These are phyloP conservation scores for Protophormia terraenovae DNA, from an alignment of 2,888 invertebrate species.

Conservation along the genomic window DNA sequence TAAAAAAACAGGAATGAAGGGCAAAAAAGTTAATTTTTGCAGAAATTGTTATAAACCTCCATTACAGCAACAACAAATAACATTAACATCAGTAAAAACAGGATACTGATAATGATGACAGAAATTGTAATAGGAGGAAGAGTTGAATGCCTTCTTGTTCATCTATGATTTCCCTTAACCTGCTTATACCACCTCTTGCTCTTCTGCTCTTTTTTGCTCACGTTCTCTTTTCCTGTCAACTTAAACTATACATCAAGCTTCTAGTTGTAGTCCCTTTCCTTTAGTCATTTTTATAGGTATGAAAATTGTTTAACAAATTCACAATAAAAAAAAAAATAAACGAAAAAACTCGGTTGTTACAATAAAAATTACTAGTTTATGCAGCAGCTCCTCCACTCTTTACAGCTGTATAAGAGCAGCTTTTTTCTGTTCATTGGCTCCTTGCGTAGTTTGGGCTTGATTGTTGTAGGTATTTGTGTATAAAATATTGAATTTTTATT, in stretches of 20 bases:
- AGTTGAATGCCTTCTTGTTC: conserved; percentile 53
- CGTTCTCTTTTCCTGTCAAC: background rate
- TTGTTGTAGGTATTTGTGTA: background rate
- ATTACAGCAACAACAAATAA: background rate
- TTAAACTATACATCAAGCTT: background rate
- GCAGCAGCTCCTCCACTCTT: conserved; percentile 18
- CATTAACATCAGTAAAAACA: conserved; percentile 26
- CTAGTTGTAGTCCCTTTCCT: background rate
- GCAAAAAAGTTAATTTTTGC: conserved; percentile 57
- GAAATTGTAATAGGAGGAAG: conserved; percentile 49
- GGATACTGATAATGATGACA: conserved; percentile 60
- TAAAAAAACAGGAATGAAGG: no score
- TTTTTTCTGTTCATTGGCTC: background rate
- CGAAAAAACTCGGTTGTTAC: conserved; percentile 35
- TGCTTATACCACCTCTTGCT: background rate
- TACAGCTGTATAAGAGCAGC: conserved; percentile 26
- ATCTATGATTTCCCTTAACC: conserved; percentile 38
- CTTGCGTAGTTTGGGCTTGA: background rate
- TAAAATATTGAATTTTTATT: conserved; percentile 21
- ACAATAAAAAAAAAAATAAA: background rate
- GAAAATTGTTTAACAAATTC: conserved; percentile 32
- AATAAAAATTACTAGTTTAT: conserved; percentile 34
- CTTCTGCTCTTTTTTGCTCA: background rate
- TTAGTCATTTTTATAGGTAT: conserved; percentile 40
- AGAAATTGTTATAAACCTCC: conserved; percentile 43